Evolutionary conservation across 1,140 invertebrate species (phyloP).

Genomic region (Akabosia matsudoensis): DNA sequence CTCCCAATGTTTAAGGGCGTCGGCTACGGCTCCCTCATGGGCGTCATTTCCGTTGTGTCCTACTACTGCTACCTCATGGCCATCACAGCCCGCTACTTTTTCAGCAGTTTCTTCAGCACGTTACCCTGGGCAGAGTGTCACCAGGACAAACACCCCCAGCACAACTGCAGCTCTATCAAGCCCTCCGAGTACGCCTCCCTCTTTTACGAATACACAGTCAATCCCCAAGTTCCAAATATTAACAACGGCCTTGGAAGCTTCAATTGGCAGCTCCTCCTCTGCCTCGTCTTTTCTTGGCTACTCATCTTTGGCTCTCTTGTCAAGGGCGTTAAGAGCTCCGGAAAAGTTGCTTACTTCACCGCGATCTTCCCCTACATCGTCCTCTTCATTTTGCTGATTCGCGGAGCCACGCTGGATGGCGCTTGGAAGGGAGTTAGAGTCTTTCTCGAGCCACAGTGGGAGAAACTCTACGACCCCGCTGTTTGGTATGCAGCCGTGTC

Average conservation of each 20-base stretch:
- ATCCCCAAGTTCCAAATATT: constrained; percentile 60
- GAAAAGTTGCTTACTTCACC: constrained; percentile 68
- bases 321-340: constrained; percentile 72
- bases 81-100: constrained; percentile 50
- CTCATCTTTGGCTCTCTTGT: constrained; percentile 72
- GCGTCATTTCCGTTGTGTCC: constrained; percentile 27
- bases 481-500: constrained; percentile 49
- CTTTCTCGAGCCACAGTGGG: constrained; percentile 60
- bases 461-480: constrained; percentile 55
- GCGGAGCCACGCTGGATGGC: constrained; percentile 62
- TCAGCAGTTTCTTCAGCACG: constrained; percentile 48
- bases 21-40: constrained; percentile 48
- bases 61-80: constrained; percentile 48
- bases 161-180: no score
- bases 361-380: constrained; percentile 64
- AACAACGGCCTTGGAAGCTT: constrained; percentile 67
- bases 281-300: constrained; percentile 71
- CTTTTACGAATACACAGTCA: no score
- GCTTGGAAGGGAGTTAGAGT: constrained; percentile 59
- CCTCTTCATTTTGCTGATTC: constrained; percentile 60
- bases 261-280: constrained; percentile 70
- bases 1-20: constrained; percentile 50
- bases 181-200: no score
- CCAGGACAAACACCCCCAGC: not conserved
- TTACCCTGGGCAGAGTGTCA: constrained; percentile 51